phyloP scores from a whole-genome alignment of 2,113 vertebrate species.

The Felis catus region F.catus_Fca126_mat1.0 CM031419.1:164849501-164850000 shows the following conservation, averaged over 20 bases:
- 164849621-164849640: constrained; percentile 17
- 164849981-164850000: background rate
- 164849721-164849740: background rate
- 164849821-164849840: background rate
- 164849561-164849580: background rate
- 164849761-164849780: background rate
- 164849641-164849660: background rate
- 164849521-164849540: background rate
- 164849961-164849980: background rate
- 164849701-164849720: background rate
- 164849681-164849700: background rate
- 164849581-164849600: background rate
- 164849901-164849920: background rate
- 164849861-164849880: background rate
- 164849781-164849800: background rate
- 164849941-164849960: background rate
- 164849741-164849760: background rate
- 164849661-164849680: background rate
- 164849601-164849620: background rate
- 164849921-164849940: background rate
- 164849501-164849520: background rate
- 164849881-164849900: background rate
- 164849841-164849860: background rate
- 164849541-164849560: background rate
- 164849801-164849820: background rate